phyloP scores from a whole-genome alignment of 2,113 vertebrate genomes.

The Notarius quadriscutis region DNA sequence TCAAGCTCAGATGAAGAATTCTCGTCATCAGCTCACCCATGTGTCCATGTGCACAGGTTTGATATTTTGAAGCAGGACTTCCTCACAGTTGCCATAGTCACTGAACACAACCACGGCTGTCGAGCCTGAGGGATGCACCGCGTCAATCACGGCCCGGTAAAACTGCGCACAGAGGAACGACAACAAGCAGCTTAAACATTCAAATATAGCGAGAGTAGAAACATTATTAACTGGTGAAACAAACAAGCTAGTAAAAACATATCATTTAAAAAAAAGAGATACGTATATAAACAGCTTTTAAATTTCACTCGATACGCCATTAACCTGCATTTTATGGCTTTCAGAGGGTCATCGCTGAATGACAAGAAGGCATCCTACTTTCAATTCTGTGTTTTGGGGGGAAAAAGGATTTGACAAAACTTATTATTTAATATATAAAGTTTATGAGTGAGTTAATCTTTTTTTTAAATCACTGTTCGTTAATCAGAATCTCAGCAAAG shows the following conservation, averaged over 20 bases:
- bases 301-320: not conserved
- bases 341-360: not conserved
- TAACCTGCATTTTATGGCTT: not conserved
- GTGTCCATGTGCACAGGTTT: conserved; percentile 83
- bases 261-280: not conserved
- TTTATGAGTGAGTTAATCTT: not conserved
- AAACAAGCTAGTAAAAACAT: not conserved
- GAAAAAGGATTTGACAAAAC: not conserved
- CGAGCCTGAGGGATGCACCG: conserved; percentile 92
- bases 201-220: not conserved
- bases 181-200: not conserved
- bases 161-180: conserved; percentile 72
- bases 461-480: not conserved
- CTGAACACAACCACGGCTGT: conserved; percentile 96
- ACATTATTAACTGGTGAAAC: not conserved
- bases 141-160: conserved; percentile 93
- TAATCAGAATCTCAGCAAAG: not conserved
- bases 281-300: not conserved
- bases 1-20: not conserved
- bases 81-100: conserved; percentile 98
- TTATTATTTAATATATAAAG: no score
- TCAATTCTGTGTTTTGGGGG: not conserved
- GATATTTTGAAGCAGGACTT: conserved; percentile 95
- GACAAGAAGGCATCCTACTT: not conserved
- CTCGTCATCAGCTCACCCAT: conserved; percentile 74